These are phyloP conservation scores for Agapetus fuscipes DNA, from an alignment of 2,888 invertebrate genomes.

Conservation along the genomic window DNA sequence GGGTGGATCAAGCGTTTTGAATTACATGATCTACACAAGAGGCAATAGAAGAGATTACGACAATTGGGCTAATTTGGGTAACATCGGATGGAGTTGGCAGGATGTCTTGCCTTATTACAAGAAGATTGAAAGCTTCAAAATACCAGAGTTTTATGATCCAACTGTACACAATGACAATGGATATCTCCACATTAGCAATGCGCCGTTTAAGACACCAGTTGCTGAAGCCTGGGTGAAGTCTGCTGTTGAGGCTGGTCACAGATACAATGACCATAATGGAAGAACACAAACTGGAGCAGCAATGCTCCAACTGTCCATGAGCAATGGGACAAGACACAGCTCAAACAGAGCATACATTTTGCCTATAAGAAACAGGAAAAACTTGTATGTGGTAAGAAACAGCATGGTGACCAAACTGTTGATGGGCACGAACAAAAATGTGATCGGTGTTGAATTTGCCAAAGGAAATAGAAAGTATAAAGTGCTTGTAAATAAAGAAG, in stretches of 20 bases:
- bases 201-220: conserved; percentile 42
- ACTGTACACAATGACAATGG: conserved; percentile 48
- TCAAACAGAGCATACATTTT: conserved; percentile 57
- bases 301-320: conserved; percentile 52
- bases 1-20: conserved; percentile 72
- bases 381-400: conserved; percentile 51
- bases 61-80: conserved; percentile 61
- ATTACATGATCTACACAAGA: conserved; percentile 72
- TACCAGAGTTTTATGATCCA: conserved; percentile 43
- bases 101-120: conserved; percentile 68
- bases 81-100: conserved; percentile 63
- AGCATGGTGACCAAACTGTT: conserved; percentile 51
- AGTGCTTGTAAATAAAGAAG: conserved; percentile 56
- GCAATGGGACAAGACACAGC: conserved; percentile 57
- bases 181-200: conserved; percentile 44
- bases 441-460: conserved; percentile 50
- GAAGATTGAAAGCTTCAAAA: conserved; percentile 63
- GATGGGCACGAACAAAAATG: conserved; percentile 44
- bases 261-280: conserved; percentile 52
- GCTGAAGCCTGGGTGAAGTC: conserved; percentile 50
- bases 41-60: conserved; percentile 67
- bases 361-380: conserved; percentile 47
- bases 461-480: conserved; percentile 41
- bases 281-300: conserved; percentile 51
- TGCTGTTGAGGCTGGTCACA: conserved; percentile 51